phyloP scores from a whole-genome alignment of 2,797 vertebrate species.

The Menidia menidia region DNA sequence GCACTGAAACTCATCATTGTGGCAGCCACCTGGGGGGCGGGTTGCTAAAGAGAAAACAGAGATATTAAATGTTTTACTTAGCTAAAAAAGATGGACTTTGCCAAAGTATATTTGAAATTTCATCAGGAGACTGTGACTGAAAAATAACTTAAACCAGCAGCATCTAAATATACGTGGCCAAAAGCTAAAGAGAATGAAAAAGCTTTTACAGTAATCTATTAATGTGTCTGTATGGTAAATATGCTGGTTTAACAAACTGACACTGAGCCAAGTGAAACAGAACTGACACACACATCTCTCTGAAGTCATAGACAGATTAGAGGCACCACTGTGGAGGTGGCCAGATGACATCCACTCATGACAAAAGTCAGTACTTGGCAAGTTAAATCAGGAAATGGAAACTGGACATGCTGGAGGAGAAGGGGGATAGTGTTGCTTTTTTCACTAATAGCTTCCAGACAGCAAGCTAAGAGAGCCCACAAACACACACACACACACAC shows the following conservation, averaged over 20 bases:
- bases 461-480: conserved; percentile 27
- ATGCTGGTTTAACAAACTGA: conserved; percentile 43
- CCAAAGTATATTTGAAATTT: conserved; percentile 15
- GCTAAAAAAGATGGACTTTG: conserved; percentile 6
- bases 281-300: conserved; percentile 41
- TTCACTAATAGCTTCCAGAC: conserved; percentile 71
- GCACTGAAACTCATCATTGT: conserved; percentile 96
- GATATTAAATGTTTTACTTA: conserved; percentile 14
- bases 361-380: conserved; percentile 62
- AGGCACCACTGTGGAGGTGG: conserved; percentile 36
- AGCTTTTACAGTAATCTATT: conserved; percentile 37
- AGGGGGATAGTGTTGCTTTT: conserved; percentile 48
- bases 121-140: not conserved
- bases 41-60: conserved; percentile 82
- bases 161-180: conserved; percentile 5
- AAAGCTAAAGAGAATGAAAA: conserved; percentile 14
- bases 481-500: conserved; percentile 35
- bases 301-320: conserved; percentile 51
- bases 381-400: conserved; percentile 38
- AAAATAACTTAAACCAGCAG: conserved; percentile 15
- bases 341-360: conserved; percentile 56
- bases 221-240: conserved; percentile 18
- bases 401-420: conserved; percentile 39
- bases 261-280: conserved; percentile 51
- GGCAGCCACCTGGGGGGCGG: conserved; percentile 94